Conservation (phyloP, 1,140 invertebrate genomes). For the Sarcophaga bullata region DNA sequence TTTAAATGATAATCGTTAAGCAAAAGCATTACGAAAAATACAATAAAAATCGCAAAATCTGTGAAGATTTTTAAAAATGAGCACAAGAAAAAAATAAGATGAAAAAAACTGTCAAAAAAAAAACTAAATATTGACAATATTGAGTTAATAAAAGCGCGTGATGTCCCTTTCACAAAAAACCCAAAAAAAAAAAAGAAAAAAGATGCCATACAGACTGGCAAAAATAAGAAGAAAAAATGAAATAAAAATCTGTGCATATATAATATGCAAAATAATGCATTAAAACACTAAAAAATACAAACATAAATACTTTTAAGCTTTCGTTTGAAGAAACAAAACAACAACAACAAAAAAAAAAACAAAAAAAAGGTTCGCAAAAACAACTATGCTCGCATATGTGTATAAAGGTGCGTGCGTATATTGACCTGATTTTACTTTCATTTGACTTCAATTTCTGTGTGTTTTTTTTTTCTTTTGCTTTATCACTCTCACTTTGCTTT, state of each 20-base stretch:
- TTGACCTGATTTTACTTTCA: constrained; percentile 53
- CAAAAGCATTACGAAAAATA: constrained; percentile 36
- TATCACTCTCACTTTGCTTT: not conserved
- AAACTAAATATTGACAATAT: constrained; percentile 25
- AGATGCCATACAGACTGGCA: not conserved
- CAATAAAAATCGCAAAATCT: not conserved
- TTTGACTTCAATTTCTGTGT: constrained; percentile 42
- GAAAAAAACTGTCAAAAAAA: not conserved
- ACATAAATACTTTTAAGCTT: too few relatives aligned
- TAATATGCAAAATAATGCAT: constrained; percentile 8
- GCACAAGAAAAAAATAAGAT: not conserved
- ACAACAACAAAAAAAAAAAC: not conserved
- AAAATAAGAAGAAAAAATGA: not conserved
- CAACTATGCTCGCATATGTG: too few relatives aligned
- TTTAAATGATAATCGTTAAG: constrained; percentile 47
- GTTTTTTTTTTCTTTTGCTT: not conserved
- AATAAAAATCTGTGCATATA: constrained; percentile 16
- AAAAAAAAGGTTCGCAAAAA: not conserved
- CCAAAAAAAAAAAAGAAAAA: not conserved
- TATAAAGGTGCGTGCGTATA: constrained; percentile 46
- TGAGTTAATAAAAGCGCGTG: constrained; percentile 45
- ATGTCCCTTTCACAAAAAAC: constrained; percentile 34
- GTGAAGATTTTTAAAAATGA: not conserved
- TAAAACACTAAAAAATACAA: constrained; percentile 21
- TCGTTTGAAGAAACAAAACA: too few relatives aligned